A percentile compares a stretch with the other conserved stretches of the same genome.
Conservation (phyloP, 2,113 vertebrate genomes). For the Cyphomyrus plagiostoma region DNA sequence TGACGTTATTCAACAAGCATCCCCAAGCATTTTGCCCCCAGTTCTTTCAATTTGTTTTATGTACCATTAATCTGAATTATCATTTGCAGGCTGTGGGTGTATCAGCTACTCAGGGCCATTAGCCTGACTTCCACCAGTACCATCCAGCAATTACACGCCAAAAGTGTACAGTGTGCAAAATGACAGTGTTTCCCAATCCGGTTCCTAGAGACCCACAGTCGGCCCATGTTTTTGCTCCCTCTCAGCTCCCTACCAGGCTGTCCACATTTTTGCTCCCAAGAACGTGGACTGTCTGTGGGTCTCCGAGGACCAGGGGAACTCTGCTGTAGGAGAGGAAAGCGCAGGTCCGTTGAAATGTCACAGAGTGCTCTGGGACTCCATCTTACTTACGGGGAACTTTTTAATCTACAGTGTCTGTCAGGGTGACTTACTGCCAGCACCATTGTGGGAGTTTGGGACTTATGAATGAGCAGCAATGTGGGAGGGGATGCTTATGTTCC, state of each 20-base stretch:
- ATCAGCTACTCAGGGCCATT: background rate
- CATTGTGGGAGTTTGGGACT: background rate
- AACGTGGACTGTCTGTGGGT: background rate
- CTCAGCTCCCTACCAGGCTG: background rate
- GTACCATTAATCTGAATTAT: too few species aligned
- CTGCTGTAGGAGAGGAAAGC: background rate
- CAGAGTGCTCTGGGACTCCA: background rate
- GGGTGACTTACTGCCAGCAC: background rate
- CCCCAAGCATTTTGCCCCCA: background rate
- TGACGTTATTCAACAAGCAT: background rate
- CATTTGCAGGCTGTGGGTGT: background rate
- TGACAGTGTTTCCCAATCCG: background rate
- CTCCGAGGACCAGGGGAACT: background rate
- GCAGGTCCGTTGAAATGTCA: background rate
- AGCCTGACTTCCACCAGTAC: background rate
- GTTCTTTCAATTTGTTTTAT: background rate
- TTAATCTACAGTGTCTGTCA: background rate
- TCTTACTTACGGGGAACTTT: background rate
- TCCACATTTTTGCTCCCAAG: background rate
- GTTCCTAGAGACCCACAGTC: background rate
- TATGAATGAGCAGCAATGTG: background rate
- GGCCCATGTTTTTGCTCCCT: background rate
- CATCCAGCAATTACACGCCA: background rate
- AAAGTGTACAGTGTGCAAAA: background rate
- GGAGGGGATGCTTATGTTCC: background rate